Percentiles rank a stretch among this genome's conserved stretches.
These are phyloP conservation scores for Conus betulinus DNA, from an alignment of 1,140 invertebrate genomes.

Conservation along the genomic window DNA sequence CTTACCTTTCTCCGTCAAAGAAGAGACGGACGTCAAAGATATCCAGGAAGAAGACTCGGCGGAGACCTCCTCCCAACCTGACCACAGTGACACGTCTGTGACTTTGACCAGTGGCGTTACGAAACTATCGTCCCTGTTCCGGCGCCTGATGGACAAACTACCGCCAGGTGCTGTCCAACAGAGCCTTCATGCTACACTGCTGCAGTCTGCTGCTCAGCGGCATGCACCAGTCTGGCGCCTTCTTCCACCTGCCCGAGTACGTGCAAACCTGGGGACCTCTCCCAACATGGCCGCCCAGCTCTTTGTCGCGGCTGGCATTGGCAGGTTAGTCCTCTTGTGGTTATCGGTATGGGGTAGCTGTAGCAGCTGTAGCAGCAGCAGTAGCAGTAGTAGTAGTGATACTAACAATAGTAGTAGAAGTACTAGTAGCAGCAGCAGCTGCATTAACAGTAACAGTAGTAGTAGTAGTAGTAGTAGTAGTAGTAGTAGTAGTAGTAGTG, in stretches of 20 bases:
- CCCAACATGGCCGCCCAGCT: neutral
- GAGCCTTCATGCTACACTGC: neutral
- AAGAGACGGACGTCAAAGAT: neutral
- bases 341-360: too few relatives aligned
- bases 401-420: too few relatives aligned
- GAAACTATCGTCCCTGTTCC: too few relatives aligned
- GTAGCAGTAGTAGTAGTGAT: too few relatives aligned
- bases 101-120: too few relatives aligned
- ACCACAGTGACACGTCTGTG: too few relatives aligned
- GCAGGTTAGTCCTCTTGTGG: neutral
- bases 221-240: neutral
- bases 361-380: too few relatives aligned
- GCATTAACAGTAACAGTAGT: too few relatives aligned
- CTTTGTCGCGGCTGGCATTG: neutral
- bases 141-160: neutral
- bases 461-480: too few relatives aligned
- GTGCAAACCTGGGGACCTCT: neutral
- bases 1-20: neutral
- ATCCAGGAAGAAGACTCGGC: neutral
- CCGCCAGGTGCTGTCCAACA: neutral
- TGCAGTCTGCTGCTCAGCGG: neutral
- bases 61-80: too few relatives aligned
- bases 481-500: too few relatives aligned
- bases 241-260: constrained; percentile 8
- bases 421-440: too few relatives aligned